Evolutionary conservation across 2,113 vertebrate genomes (phyloP), one percentile per base, ranked within the genome.

Genomic region (Rhagologus leucostigma): DNA sequence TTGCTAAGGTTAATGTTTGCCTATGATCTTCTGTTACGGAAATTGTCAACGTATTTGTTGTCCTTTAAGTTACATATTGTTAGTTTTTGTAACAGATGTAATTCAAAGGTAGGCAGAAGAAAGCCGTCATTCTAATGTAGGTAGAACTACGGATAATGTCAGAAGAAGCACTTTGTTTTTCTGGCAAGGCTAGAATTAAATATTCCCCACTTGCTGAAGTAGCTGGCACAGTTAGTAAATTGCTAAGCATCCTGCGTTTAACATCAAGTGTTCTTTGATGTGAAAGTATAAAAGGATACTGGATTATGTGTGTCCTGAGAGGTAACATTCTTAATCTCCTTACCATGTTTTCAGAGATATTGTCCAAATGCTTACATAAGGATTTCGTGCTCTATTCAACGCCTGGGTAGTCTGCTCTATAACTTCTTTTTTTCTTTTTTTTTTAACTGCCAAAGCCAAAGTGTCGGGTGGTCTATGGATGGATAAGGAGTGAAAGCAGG

Each of bases 401-500:
- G 55, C 44, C 57, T 63, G 27, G 80, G 29, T n/a, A 49, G 46
- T 32, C 57, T 84, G 55, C 42, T 95, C 1, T 89, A 7, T 64
- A 70, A 41, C 50, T 57, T 57, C 46, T 52, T 56, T 26, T 39
- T 55, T 27, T 67, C 10, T 17, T 44, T 67, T 44, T 44, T 47
- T 73, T 63, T 50, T 13, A 44, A 14, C 64, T 90, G 30, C 65
- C 32, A 81, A 75, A 90, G 71, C 59, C 37, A 13, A 87, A 63
- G 63, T 63, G 42, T 86, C 15, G 41, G 90, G 86, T 92, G 90
- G 80, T 93, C 92, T 90, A 0, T 32, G 68, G 77, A 78, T 81
- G 83, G 67, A 63, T 79, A 82, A 95, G 67, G 93, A 93, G 79
- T 60, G 75, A 93, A 94, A 96, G 75, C 92, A 92, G 82, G 77